Base-by-base conservation (phyloP, 2,888 invertebrate genomes). In the Ennomos quercinarius region DNA sequence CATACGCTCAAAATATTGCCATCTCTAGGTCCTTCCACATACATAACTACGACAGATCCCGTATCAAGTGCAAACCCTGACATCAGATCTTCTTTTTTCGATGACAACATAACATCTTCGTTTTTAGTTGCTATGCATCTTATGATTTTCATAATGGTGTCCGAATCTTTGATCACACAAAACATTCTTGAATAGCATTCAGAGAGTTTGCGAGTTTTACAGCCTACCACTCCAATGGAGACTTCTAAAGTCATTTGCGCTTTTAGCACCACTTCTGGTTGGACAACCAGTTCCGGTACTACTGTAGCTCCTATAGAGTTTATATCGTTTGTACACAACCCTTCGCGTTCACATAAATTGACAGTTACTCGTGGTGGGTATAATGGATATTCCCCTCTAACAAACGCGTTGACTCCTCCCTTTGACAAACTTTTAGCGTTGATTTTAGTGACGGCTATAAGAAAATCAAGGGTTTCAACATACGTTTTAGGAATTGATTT, bases 41-140 rank as follows among this genome's bases (percentile, higher is more conserved):
- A 91, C 45, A 91, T 71, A 9, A 91, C 13, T 0, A 82, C 79
- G 9, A 64, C 64, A 55, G 79, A 76, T 0, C 89, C 87, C 1
- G 80, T 78, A 64, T 91, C 89, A n/a, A 91, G 17, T 34, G 80
- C 81, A 67, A 91, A 91, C 5, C 91, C 91, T 17, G 91, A 85
- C 39, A 92, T 57, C 38, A 81, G 51, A 9, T 80, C 72, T 8
- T 76, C 62, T 57, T 37, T 75, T 6, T 61, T 67, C 0, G 62
- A 68, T 10, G 57, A 58, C 34, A 52, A 27, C 10, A 70, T 38
- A 10, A 76, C 47, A 2, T 70, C 63, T 39, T 81, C 80, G 62
- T 91, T 91, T 4, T 86, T 76, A 39, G 80, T 76, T 10, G 69
- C 67, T 43, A 91, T 79, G 61, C 68, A 62, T 43, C 68, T 68